These are phyloP conservation scores for Botia kubotai DNA, from an alignment of 2,797 vertebrate genomes.

Conservation along the genomic window DNA sequence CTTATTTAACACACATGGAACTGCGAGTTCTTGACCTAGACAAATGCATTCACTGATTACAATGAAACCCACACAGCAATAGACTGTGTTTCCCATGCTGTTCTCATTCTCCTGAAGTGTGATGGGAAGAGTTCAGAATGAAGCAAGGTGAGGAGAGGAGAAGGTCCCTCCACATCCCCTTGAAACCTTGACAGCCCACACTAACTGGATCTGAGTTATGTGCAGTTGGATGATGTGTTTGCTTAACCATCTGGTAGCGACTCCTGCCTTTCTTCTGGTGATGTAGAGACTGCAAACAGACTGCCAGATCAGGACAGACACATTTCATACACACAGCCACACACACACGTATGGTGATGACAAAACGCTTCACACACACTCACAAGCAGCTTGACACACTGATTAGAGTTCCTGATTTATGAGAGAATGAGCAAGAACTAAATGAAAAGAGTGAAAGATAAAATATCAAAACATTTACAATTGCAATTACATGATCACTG, in stretches of 20 bases:
- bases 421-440: constrained; percentile 7
- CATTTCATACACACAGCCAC: constrained; percentile 46
- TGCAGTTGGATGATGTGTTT: constrained; percentile 85
- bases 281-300: constrained; percentile 81
- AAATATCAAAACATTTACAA: constrained; percentile 41
- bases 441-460: constrained; percentile 39
- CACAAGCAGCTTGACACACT: constrained; percentile 28
- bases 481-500: constrained; percentile 11
- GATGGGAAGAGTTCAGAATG: constrained; percentile 54
- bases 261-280: constrained; percentile 77
- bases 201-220: constrained; percentile 89
- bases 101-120: constrained; percentile 59
- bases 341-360: constrained; percentile 29
- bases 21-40: constrained; percentile 68
- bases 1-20: constrained; percentile 68
- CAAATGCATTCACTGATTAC: constrained; percentile 79
- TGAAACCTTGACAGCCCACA: constrained; percentile 80
- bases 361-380: constrained; percentile 48
- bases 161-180: constrained; percentile 48
- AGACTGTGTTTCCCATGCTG: constrained; percentile 56
- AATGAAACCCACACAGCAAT: constrained; percentile 76
- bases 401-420: constrained; percentile 17
- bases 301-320: constrained; percentile 72
- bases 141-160: constrained; percentile 65
- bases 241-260: constrained; percentile 87